Conservation (phyloP, 2,797 vertebrate genomes). For the Mormyrus proboscirostris region DNA sequence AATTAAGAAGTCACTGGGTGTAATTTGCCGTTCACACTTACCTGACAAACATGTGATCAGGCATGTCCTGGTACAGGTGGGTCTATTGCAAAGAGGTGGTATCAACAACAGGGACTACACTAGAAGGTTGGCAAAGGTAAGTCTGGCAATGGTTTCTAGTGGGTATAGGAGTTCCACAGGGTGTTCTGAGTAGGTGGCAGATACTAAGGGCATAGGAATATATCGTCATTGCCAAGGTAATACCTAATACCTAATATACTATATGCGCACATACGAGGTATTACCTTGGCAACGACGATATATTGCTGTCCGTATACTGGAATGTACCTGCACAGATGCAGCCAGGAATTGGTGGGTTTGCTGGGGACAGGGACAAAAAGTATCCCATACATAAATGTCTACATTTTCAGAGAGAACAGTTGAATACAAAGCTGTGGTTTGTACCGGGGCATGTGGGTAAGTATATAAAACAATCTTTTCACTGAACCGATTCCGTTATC, state of each 20-base stretch:
- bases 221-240: not conserved
- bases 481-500: not conserved
- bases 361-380: conserved; percentile 49
- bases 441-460: no score
- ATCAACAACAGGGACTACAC: not conserved
- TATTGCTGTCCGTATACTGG: conserved; percentile 16
- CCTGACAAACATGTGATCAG: not conserved
- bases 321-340: conserved; percentile 68
- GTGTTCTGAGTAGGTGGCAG: conserved; percentile 40
- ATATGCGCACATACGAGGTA: no score
- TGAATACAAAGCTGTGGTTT: not conserved
- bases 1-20: not conserved
- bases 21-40: not conserved
- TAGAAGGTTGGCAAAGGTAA: not conserved
- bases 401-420: not conserved
- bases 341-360: conserved; percentile 60
- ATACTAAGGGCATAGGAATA: not conserved
- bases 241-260: no score
- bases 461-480: not conserved
- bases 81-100: not conserved
- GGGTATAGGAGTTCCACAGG: conserved; percentile 35
- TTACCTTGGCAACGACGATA: not conserved
- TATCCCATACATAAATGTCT: not conserved
- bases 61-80: not conserved
- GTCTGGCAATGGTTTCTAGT: not conserved